A percentile compares a stretch with the other conserved stretches of the same genome.
phyloP scores from a whole-genome alignment of 1,140 invertebrate genomes.

The Lasaia peninsularis region DNA sequence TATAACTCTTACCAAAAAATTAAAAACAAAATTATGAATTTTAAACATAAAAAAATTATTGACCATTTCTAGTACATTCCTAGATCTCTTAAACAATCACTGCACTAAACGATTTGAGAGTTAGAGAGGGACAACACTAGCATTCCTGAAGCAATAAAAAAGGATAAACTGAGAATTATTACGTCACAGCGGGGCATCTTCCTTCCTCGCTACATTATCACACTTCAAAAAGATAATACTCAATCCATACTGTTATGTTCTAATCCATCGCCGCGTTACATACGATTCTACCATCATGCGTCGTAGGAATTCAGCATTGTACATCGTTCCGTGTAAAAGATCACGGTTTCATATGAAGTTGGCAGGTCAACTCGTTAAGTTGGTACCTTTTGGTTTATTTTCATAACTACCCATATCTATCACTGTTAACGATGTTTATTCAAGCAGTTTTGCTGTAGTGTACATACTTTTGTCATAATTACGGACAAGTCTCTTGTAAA shows the following conservation, averaged over 20 bases:
- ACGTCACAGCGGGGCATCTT: conserved; percentile 69
- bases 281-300: neutral
- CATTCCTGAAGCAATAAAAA: conserved; percentile 53
- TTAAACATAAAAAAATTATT: too few species aligned
- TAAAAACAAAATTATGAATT: too few species aligned
- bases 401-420: conserved; percentile 74
- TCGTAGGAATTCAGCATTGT: conserved; percentile 27
- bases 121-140: conserved; percentile 55
- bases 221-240: neutral
- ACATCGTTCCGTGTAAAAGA: conserved; percentile 1
- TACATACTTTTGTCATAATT: conserved; percentile 33
- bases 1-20: too few species aligned
- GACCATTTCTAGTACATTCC: conserved; percentile 27
- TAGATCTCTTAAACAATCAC: conserved; percentile 36
- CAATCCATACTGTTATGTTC: neutral
- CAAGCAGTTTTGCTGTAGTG: conserved; percentile 51
- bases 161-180: conserved; percentile 68
- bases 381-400: conserved; percentile 68
- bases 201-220: conserved; percentile 33
- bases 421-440: conserved; percentile 77
- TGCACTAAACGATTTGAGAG: conserved; percentile 62
- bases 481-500: neutral
- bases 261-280: neutral
- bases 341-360: conserved; percentile 17
- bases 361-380: conserved; percentile 60